Evolutionary conservation across 2,888 invertebrate genomes (phyloP).

Genomic region (Synanthedon andrenaeformis): DNA sequence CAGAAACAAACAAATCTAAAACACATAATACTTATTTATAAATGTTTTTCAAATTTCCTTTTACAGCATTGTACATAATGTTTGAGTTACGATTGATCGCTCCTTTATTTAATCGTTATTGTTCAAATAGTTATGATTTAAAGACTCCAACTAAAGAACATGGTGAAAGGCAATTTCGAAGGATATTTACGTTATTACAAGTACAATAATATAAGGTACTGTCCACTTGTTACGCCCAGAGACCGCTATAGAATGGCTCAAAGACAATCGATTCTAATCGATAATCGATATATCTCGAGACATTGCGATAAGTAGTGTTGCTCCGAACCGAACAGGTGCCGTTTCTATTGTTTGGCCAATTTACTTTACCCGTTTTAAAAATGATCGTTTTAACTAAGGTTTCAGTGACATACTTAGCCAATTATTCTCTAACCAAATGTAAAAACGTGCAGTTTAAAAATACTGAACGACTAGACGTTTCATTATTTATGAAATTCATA

Average conservation of each 20-base stretch:
- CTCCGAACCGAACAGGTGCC: constrained; percentile 25
- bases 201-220: constrained; percentile 3
- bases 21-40: too few species aligned
- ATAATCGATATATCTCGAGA: constrained; percentile 14
- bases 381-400: too few species aligned
- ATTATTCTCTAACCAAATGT: too few species aligned
- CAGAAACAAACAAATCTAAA: too few species aligned
- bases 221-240: constrained; percentile 6
- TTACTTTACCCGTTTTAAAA: background rate
- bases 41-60: too few species aligned
- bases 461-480: too few species aligned
- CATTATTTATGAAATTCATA: too few species aligned
- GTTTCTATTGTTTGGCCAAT: constrained; percentile 1
- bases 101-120: background rate
- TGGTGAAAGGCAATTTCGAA: constrained; percentile 2
- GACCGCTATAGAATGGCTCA: constrained; percentile 1
- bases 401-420: too few species aligned
- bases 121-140: background rate
- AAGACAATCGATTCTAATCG: constrained; percentile 24
- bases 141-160: constrained; percentile 1
- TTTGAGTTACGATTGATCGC: background rate
- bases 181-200: constrained; percentile 3
- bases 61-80: too few species aligned
- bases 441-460: too few species aligned
- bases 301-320: constrained; percentile 12